phyloP scores from a whole-genome alignment of 2,113 vertebrate genomes.

The Panthera uncia region DNA sequence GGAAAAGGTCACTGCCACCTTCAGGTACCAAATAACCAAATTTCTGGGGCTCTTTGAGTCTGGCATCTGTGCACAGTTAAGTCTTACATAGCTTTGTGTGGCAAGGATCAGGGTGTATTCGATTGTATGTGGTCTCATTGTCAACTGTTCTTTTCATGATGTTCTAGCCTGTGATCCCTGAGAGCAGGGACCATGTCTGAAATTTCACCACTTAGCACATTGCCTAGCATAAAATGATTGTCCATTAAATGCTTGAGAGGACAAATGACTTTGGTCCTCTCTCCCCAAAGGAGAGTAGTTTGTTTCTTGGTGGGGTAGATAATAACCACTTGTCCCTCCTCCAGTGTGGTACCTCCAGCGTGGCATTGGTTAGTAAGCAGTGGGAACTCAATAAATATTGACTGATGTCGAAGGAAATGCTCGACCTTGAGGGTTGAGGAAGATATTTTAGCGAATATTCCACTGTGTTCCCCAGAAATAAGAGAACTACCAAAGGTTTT shows the following conservation, averaged over 20 bases:
- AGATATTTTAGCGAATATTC: background rate
- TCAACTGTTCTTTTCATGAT: background rate
- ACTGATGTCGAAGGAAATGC: conserved; percentile 13
- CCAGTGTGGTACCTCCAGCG: background rate
- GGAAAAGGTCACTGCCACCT: background rate
- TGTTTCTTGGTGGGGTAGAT: background rate
- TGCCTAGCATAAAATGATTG: conserved; percentile 20
- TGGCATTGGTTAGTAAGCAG: background rate
- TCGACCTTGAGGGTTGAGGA: background rate
- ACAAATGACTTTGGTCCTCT: background rate
- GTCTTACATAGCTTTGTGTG: background rate
- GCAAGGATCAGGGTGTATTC: conserved; percentile 17
- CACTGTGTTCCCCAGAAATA: conserved; percentile 25
- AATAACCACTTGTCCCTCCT: conserved; percentile 12
- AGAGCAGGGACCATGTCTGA: conserved; percentile 5
- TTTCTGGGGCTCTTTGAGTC: background rate
- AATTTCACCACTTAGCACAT: background rate
- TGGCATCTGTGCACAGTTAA: background rate
- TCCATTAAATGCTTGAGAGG: conserved; percentile 15
- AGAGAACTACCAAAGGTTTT: background rate
- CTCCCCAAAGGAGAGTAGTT: background rate
- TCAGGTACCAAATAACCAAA: background rate
- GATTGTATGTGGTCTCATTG: background rate
- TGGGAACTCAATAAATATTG: conserved; percentile 1
- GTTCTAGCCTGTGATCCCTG: background rate